Evolutionary conservation across 2,113 vertebrate species (phyloP).

Genomic region (Perccottus glenii): DNA sequence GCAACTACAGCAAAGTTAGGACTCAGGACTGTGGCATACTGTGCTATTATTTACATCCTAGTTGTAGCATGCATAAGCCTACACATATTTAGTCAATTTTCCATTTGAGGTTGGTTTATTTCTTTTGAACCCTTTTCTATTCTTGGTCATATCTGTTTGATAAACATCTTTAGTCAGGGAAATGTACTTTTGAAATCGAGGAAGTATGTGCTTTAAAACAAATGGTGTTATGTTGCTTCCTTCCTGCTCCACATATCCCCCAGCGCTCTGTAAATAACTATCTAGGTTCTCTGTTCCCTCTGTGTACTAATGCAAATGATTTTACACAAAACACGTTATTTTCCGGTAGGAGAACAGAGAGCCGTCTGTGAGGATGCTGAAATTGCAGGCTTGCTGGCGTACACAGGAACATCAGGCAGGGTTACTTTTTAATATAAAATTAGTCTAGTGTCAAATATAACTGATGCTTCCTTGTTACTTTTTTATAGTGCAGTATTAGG

Average conservation of each 20-base stretch:
- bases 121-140: background rate
- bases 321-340: background rate
- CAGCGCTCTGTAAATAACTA: no score
- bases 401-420: background rate
- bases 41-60: background rate
- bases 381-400: background rate
- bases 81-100: background rate
- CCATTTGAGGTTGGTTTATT: background rate
- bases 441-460: background rate
- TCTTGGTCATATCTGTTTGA: background rate
- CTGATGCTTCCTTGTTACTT: conserved; percentile 38
- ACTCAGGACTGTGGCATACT: no score
- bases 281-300: no score
- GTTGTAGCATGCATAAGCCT: no score
- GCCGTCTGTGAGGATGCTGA: conserved; percentile 5
- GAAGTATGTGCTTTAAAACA: background rate
- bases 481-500: background rate
- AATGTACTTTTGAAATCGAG: background rate
- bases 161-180: background rate
- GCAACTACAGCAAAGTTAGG: no score
- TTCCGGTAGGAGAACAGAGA: conserved; percentile 23
- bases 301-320: conserved; percentile 35
- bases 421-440: conserved; percentile 2
- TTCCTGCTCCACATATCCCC: background rate
- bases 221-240: background rate